Evolutionary conservation across 2,113 vertebrate genomes (phyloP), one percentile per base, ranked within the genome.

Genomic region (Microcebus griseorufus): DNA sequence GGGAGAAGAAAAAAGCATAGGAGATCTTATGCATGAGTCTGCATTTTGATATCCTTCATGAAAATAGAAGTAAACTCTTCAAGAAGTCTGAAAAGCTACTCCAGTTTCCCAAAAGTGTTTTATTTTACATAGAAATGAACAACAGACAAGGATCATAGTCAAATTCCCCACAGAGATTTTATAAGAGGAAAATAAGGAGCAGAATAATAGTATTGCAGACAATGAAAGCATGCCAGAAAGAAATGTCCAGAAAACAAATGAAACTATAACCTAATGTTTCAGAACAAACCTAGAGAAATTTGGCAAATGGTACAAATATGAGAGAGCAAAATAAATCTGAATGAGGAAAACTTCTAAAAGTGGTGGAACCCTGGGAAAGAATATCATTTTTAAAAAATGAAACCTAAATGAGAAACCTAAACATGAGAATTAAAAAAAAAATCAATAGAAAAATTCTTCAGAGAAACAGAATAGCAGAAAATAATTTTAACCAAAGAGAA

Each of bases 91-190:
- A 27, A 64, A 58, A 65, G 20, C 34, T 84, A 32, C 37, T 79
- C 18, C 13, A 64, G 70, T 48, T 84, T 78, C 65, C 53, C 37
- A 2, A 48, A 39, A 79, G 45, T 39, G 65, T 82, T 81, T 88
- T 37, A 60, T 73, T 94, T 94, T 70, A 81, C 42, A 39, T 81
- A 51, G 78, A 75, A 93, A 85, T 70, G 89, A 90, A 45, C 55
- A 88, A 4, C 17, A 76, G 67, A 13, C 23, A 92, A 85, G 88
- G 53, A 17, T 94, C 39, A 69, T 13, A 64, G 92, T 78, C n/a
- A 55, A 13, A 75, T 75, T 55, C 67, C 42, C 17, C 9, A 23
- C 1, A 67, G 22, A 48, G 5, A 60, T 92, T 92, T 84, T 79
- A 2, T 76, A 81, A 80, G 70, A 87, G 55, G 55, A 89, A 42